Evolutionary conservation across 2,797 vertebrate species (phyloP), one percentile per base, ranked within the genome.

Genomic region (Anisognathus igniventris): DNA sequence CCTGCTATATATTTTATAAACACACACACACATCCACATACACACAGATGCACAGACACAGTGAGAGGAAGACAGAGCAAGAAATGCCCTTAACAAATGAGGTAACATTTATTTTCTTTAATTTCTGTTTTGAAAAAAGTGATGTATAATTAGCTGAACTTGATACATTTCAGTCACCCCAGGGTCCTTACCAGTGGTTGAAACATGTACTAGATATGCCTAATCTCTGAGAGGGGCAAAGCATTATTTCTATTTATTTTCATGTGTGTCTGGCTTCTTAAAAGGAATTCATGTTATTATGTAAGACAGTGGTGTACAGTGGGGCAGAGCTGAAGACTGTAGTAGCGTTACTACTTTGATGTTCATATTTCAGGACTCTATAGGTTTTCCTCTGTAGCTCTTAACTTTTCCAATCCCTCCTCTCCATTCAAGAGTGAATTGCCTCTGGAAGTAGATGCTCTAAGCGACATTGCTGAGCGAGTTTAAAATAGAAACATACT

Each of bases 401-500:
- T 88, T 93, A 94, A 86, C 80, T 95, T 95, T 93, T 86, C 2
- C 3, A 71, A 77, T 93, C 70, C 48, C 45, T 95, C 61, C 56
- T 90, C 47, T 93, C 88, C 76, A 90, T 82, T 91, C 60, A 85
- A 66, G 75, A 90, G 53, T 78, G 62, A 94, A 89, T 92, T 85
- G 72, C 90, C 82, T 93, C 74, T 94, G 64, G 76, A 95, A 92
- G 67, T 88, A 84, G 78, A 83, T 87, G 78, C 95, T 70, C 80
- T 75, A 33, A 96, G 75, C 66, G 86, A 53, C n/a, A 37, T 86
- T 90, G 53, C 86, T 93, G 70, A 42, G 33, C 2, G 1, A 87
- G 44, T 94, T 94, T 86, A 93, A 96, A 94, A 95, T 84, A 93
- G 87, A 88, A 96, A 56, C 60, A 14, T 40, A 13, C 75, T 93